Evolutionary conservation across 1,140 invertebrate genomes (phyloP).

Genomic region (Pseudomyrmex cubaensis): DNA sequence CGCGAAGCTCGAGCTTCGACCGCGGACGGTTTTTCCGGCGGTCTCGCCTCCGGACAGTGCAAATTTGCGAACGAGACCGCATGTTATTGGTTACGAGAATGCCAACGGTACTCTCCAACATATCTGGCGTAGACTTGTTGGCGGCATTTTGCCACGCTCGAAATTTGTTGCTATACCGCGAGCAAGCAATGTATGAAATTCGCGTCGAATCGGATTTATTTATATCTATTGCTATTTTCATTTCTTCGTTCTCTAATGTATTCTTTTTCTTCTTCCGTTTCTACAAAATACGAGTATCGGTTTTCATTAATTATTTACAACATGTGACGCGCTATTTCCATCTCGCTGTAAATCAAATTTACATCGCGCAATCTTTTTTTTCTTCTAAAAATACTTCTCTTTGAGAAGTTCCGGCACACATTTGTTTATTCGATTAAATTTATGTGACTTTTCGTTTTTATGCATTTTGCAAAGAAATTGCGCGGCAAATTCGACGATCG

Average conservation of each 20-base stretch:
- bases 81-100: constrained; percentile 45
- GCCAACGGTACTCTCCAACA: neutral
- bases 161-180: constrained; percentile 9
- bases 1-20: constrained; percentile 23
- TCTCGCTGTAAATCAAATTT: neutral
- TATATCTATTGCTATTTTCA: constrained; percentile 21
- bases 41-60: constrained; percentile 45
- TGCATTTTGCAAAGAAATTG: neutral
- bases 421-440: neutral
- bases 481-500: constrained; percentile 7
- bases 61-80: constrained; percentile 54
- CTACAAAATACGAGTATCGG: neutral
- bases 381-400: neutral
- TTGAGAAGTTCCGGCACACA: neutral
- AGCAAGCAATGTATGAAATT: neutral
- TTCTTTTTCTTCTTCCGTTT: neutral
- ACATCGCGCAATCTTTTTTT: neutral
- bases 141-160: constrained; percentile 17
- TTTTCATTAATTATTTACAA: constrained; percentile 5
- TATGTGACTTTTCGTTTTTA: constrained; percentile 1
- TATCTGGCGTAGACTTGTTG: constrained; percentile 39
- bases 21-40: constrained; percentile 51
- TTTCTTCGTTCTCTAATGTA: neutral
- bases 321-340: neutral
- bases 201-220: constrained; percentile 1